Base-by-base conservation (phyloP, 2,888 invertebrate genomes). In the Idaea biselata region DNA sequence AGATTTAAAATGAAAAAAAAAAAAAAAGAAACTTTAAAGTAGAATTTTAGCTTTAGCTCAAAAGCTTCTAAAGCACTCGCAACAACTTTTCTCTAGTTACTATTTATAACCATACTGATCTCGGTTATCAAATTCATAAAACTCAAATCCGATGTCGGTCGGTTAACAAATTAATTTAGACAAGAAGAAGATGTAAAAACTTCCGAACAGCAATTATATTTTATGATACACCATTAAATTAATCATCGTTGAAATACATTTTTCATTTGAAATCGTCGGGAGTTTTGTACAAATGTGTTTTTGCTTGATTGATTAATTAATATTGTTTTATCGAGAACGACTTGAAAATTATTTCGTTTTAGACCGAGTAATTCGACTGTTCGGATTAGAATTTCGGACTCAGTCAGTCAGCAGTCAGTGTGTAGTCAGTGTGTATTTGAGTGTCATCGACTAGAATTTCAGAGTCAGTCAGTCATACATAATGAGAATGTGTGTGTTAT, bases 241-340 rank as follows among this genome's bases (percentile, higher is more conserved):
- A 92, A 92, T 92, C 91, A 91, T 90, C 85, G 87, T 87, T 87
- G 82, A 90, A 90, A 91, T 91, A 89, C 90, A 92, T 92, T 91
- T 91, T 91, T 91, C 92, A 91, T 91, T 91, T 86, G 87, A 89
- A 91, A 92, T 92, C 88, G 82, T 85, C 80, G 83, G 84, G 86
- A 85, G 86, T 84, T 83, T 77, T 81, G 75, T 84, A 83, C 84
- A 84, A 88, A 89, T 88, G 86, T 86, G 84, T 88, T 86, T 82
- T 79, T 77, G 77, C 81, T 84, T 89, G 88, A 89, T 89, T 85
- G 87, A 91, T 90, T 83, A 77, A 77, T 44, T 44, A 14, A 44
- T 44, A 14, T 44, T 44, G 44, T 44, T 44, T 44, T 14, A 44
- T 44, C 3, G 44, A 44, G 11, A 44, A 3, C 44, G 44, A 44